phyloP scores from a whole-genome alignment of 2,113 vertebrate genomes.

The Nibea coibor region DNA sequence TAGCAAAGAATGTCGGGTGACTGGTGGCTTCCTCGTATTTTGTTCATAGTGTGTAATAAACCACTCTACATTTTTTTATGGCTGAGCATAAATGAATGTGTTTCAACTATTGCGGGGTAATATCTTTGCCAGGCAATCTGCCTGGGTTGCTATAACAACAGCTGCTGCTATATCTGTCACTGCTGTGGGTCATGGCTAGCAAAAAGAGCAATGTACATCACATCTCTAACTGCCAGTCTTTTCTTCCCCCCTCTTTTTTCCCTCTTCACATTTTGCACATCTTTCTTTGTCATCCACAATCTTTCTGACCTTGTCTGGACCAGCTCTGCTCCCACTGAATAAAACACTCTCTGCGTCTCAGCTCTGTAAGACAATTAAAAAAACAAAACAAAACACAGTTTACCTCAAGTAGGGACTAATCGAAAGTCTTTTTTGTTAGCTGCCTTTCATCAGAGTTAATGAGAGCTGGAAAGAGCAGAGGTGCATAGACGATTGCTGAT shows the following conservation, averaged over 20 bases:
- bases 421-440: not conserved
- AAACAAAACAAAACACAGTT: not conserved
- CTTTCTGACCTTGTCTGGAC: not conserved
- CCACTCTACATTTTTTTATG: slow-evolving; percentile 13
- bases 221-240: slow-evolving; percentile 38
- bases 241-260: not conserved
- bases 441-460: slow-evolving; percentile 31
- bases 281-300: slow-evolving; percentile 15
- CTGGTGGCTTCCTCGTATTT: not conserved
- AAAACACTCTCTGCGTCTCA: not conserved
- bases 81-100: slow-evolving; percentile 21
- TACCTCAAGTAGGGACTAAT: slow-evolving; percentile 23
- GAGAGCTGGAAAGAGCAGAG: slow-evolving; percentile 29
- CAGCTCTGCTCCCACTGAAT: not conserved
- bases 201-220: slow-evolving; percentile 70
- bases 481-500: slow-evolving; percentile 4
- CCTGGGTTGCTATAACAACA: slow-evolving; percentile 77
- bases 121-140: slow-evolving; percentile 51
- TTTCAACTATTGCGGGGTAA: slow-evolving; percentile 37
- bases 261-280: slow-evolving; percentile 6
- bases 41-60: slow-evolving; percentile 12
- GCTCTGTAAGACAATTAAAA: slow-evolving; percentile 36
- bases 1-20: not conserved
- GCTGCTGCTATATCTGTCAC: slow-evolving; percentile 72
- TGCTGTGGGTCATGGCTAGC: slow-evolving; percentile 61